Base-by-base conservation (phyloP, 2,888 invertebrate genomes). In the Metalampra italica region DNA sequence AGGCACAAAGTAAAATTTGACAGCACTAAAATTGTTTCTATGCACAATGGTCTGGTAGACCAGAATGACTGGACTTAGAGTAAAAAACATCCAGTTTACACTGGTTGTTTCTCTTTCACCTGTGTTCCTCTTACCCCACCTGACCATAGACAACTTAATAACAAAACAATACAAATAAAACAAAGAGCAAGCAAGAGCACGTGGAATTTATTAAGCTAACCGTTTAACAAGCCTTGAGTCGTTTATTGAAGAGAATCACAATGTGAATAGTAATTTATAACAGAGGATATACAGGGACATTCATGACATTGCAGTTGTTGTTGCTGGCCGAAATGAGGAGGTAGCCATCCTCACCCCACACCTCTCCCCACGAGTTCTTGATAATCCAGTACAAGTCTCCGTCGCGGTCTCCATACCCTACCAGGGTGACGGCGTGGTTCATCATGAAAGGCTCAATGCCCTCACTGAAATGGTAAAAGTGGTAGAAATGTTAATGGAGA, bases 281-380 rank as follows among this genome's bases (percentile, higher is more conserved):
- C 5, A 36, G n/a, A n/a, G 61, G 61, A 15, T 59, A 65, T 43
- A 63, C 69, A 0, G 72, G 66, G 0, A 53, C 34, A n/a, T 66
- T 61, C 1, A 73, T 54, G 0, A 71, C 29, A 7, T 56, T 59
- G 30, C 76, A 77, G 56, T 71, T 77, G 53, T 78, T 67, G 46
- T 76, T 47, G 5, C 13, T 59, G 2, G 72, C 60, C 4, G 66
- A 55, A 47, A 67, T 55, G 7, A 65, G 66, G 15, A 78, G 56
- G 60, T 75, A 76, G 5, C 80, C 80, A 39, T 64, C 75, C 36
- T 75, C 58, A 0, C 80, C 80, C 73, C 76, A 80, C 45, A 50
- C 29, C 29, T 71, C 71, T 0, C 77, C 75, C 71, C 70, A 75
- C 0, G 80, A 78, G 70, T 80, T 79, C 64, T 75, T 75, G n/a